Evolutionary conservation across 1,140 invertebrate genomes (phyloP).

Genomic region (Psix sp.): DNA sequence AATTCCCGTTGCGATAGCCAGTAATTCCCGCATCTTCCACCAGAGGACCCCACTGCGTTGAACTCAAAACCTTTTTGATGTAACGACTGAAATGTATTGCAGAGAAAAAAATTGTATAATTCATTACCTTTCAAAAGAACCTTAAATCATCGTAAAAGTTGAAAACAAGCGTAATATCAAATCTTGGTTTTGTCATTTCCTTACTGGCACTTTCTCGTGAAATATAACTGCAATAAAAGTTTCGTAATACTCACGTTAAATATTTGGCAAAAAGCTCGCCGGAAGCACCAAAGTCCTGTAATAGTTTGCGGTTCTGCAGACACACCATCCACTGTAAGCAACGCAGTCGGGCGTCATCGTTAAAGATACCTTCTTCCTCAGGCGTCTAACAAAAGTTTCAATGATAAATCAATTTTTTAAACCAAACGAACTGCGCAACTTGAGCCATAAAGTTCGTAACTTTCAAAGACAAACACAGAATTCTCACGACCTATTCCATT

Average conservation of each 20-base stretch:
- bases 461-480: not conserved
- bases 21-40: constrained; percentile 69
- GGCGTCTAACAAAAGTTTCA: constrained; percentile 61
- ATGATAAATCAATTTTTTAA: constrained; percentile 6
- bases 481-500: not conserved
- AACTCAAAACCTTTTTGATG: constrained; percentile 63
- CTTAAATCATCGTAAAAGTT: too few relatives aligned
- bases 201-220: not conserved
- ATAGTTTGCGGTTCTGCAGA: constrained; percentile 68
- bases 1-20: constrained; percentile 69
- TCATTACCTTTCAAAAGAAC: too few relatives aligned
- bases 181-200: not conserved
- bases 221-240: constrained; percentile 9
- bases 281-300: constrained; percentile 63
- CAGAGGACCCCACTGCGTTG: constrained; percentile 65
- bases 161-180: too few relatives aligned
- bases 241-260: constrained; percentile 67
- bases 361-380: constrained; percentile 66
- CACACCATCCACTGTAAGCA: constrained; percentile 72
- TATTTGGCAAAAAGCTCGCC: constrained; percentile 68
- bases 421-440: not conserved
- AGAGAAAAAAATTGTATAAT: not conserved
- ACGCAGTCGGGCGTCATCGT: constrained; percentile 67
- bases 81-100: constrained; percentile 2
- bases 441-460: constrained; percentile 1